Percentiles rank a stretch among this genome's conserved stretches.
Evolutionary conservation across 2,888 invertebrate genomes (phyloP).

Genomic region (Pachydiplax longipennis): DNA sequence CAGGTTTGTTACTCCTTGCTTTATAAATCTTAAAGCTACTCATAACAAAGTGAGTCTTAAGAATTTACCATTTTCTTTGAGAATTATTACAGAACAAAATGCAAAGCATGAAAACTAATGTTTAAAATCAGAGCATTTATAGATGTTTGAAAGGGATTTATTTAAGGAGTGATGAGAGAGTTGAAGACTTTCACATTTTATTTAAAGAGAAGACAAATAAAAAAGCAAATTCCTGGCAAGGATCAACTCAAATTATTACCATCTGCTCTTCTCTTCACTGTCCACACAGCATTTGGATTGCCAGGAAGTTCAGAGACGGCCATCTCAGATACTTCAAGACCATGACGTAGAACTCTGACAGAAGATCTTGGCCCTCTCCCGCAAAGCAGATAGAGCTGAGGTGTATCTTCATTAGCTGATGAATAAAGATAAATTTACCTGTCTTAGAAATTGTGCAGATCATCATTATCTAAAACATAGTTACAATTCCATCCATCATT

Average conservation of each 20-base stretch:
- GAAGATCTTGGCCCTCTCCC: constrained; percentile 96
- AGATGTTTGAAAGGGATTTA: background rate
- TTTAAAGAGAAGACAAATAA: background rate
- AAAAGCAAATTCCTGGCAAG: too few species aligned
- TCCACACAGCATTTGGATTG: constrained; percentile 99
- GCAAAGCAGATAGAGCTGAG: constrained; percentile 95
- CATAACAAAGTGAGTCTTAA: background rate
- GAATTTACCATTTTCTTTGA: background rate
- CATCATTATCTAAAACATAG: too few species aligned
- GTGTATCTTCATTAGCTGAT: constrained; percentile 95
- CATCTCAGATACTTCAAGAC: constrained; percentile 99
- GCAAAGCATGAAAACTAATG: constrained; percentile 61
- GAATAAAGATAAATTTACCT: background rate
- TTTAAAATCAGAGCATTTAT: constrained; percentile 61
- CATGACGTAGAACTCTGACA: constrained; percentile 91
- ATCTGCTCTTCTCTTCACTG: constrained; percentile 93
- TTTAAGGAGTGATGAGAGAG: background rate
- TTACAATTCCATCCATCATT: too few species aligned
- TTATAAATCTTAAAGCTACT: constrained; percentile 49
- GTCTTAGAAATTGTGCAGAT: background rate
- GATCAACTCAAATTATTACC: constrained; percentile 71
- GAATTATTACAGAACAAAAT: constrained; percentile 48
- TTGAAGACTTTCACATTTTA: background rate
- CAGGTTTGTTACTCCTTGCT: constrained; percentile 63
- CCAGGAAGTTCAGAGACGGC: constrained; percentile 99